A percentile compares a stretch with the other conserved stretches of the same genome.
Evolutionary conservation across 1,140 invertebrate genomes (phyloP).

Genomic region (Drosophila nannoptera): DNA sequence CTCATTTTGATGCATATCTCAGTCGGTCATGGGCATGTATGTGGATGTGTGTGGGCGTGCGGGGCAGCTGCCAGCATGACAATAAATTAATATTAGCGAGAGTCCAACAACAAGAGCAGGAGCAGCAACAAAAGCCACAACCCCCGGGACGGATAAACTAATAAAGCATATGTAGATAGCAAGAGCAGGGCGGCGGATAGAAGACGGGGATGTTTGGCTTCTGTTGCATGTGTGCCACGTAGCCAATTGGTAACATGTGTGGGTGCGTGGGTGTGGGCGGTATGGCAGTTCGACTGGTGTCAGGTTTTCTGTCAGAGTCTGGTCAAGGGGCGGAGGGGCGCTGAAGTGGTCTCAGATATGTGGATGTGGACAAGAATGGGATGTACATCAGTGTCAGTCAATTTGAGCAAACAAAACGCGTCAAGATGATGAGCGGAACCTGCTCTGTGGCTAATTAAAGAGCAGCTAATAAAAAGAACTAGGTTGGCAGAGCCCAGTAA

Average conservation of each 20-base stretch:
- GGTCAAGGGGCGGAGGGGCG: not conserved
- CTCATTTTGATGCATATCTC: constrained; percentile 69
- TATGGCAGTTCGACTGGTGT: constrained; percentile 61
- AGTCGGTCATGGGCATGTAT: constrained; percentile 2
- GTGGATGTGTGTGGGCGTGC: not conserved
- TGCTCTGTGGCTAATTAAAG: constrained; percentile 58
- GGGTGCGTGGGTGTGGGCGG: constrained; percentile 4
- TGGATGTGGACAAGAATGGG: too few species aligned
- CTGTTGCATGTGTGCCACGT: constrained; percentile 42
- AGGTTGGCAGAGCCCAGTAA: too few species aligned
- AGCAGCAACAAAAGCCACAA: constrained; percentile 15
- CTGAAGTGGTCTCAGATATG: too few species aligned
- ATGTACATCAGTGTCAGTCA: constrained; percentile 66
- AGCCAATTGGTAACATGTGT: constrained; percentile 34
- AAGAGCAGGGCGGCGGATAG: not conserved
- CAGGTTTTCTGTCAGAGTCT: constrained; percentile 63
- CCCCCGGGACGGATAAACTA: constrained; percentile 62
- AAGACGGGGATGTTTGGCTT: not conserved
- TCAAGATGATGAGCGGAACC: constrained; percentile 56
- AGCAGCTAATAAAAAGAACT: constrained; percentile 29
- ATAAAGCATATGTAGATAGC: constrained; percentile 67
- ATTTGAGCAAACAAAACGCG: constrained; percentile 58
- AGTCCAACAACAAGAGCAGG: constrained; percentile 16
- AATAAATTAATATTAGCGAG: constrained; percentile 74
- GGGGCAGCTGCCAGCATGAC: constrained; percentile 38